phyloP scores from a whole-genome alignment of 2,113 vertebrate genomes.

The Pycnonotus jocosus region DNA sequence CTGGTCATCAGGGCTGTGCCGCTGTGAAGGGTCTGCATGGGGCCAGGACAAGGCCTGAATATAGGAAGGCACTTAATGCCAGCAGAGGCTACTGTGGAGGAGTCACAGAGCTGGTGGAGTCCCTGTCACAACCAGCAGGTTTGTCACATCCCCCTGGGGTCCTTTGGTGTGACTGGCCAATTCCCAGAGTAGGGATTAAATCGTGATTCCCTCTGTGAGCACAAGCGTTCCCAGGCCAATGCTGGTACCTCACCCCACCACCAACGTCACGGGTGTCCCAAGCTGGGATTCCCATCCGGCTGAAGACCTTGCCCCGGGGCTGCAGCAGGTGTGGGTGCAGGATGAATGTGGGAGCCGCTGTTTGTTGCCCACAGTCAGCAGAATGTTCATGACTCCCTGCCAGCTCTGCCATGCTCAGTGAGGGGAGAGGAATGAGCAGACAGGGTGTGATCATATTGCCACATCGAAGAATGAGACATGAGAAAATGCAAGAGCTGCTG shows the following conservation, averaged over 20 bases:
- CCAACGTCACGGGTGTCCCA: not conserved
- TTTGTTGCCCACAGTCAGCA: not conserved
- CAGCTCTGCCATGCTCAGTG: not conserved
- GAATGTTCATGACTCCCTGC: not conserved
- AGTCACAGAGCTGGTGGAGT: not conserved
- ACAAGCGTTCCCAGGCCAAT: fast-evolving
- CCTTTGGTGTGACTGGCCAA: not conserved
- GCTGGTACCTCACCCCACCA: not conserved
- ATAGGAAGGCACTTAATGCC: not conserved
- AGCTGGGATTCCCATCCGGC: not conserved
- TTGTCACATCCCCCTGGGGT: not conserved
- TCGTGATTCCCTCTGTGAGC: fast-evolving
- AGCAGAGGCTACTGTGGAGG: not conserved
- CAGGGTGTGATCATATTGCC: not conserved
- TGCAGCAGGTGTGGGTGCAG: not conserved
- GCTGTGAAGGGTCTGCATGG: not conserved
- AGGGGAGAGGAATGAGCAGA: not conserved
- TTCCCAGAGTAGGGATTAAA: not conserved
- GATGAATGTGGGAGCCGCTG: not conserved
- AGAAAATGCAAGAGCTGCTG: not conserved
- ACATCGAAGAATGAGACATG: not conserved
- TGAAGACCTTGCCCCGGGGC: not conserved
- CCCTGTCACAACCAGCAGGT: not conserved
- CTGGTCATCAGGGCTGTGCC: not conserved
- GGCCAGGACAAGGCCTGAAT: not conserved